phyloP scores from a whole-genome alignment of 1,140 invertebrate species.

The Nilaparvata lugens region DNA sequence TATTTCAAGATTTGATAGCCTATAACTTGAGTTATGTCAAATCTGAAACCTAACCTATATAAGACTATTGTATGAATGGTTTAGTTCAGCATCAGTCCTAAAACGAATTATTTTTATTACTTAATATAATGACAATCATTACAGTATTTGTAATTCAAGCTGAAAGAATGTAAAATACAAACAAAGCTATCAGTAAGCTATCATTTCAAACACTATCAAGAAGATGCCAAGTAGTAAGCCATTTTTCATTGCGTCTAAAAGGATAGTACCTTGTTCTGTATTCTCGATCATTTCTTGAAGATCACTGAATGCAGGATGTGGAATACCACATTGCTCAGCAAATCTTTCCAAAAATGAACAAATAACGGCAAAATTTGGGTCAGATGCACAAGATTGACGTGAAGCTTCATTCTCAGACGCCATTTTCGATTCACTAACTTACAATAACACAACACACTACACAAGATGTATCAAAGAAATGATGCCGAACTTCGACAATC shows the following conservation, averaged over 20 bases:
- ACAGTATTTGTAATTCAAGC: not conserved
- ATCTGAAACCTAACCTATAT: not conserved
- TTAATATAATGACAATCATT: not conserved
- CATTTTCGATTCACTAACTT: slow-evolving; percentile 44
- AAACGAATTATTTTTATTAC: not conserved
- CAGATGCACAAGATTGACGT: slow-evolving; percentile 58
- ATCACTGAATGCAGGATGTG: slow-evolving; percentile 63
- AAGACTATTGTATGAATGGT: not conserved
- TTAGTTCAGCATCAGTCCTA: not conserved
- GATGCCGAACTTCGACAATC: too few relatives aligned
- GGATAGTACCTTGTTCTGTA: slow-evolving; percentile 71
- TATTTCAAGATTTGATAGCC: too few relatives aligned
- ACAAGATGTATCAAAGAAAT: too few relatives aligned
- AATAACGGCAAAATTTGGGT: slow-evolving; percentile 93
- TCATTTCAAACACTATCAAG: not conserved
- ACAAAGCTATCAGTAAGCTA: not conserved
- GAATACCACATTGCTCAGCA: slow-evolving; percentile 66
- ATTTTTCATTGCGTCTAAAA: slow-evolving; percentile 2
- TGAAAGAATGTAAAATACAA: too few relatives aligned
- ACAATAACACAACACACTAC: too few relatives aligned
- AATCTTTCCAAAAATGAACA: slow-evolving; percentile 89
- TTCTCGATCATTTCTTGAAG: slow-evolving; percentile 83
- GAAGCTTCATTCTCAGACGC: slow-evolving; percentile 73
- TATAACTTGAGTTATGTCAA: too few relatives aligned
- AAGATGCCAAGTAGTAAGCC: not conserved